These are phyloP conservation scores for Mimachlamys varia DNA, from an alignment of 2,888 invertebrate species.

Conservation along the genomic window DNA sequence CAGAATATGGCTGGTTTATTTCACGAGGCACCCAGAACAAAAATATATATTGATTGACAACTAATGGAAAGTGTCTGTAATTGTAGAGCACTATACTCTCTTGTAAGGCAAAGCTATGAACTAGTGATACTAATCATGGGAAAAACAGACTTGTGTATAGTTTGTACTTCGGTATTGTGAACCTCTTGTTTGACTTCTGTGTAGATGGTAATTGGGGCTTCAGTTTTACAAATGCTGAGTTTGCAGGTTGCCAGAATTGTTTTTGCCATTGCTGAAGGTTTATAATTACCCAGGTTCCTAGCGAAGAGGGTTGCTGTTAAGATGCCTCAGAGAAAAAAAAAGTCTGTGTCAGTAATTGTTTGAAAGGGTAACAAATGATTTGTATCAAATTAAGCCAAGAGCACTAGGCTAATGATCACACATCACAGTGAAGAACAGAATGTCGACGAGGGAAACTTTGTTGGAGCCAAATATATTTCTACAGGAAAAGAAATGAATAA, in stretches of 20 bases:
- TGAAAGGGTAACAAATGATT: not conserved
- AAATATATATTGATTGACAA: not conserved
- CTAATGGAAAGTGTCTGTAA: conserved; percentile 9
- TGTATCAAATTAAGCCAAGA: not conserved
- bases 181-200: not conserved
- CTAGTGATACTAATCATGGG: not conserved
- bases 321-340: not conserved
- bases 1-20: not conserved
- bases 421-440: not conserved
- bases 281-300: not conserved
- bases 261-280: not conserved
- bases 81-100: not conserved
- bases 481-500: too few relatives aligned
- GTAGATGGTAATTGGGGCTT: not conserved
- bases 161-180: not conserved
- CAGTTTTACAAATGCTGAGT: not conserved
- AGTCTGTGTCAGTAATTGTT: not conserved
- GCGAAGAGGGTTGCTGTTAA: not conserved
- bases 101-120: not conserved
- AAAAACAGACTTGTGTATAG: not conserved
- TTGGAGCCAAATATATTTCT: too few relatives aligned
- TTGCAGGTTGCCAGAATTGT: not conserved
- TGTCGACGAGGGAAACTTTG: not conserved
- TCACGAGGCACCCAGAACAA: not conserved
- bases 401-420: not conserved